Evolutionary conservation across 2,797 vertebrate species (phyloP).

Genomic region (Silurus aristotelis): DNA sequence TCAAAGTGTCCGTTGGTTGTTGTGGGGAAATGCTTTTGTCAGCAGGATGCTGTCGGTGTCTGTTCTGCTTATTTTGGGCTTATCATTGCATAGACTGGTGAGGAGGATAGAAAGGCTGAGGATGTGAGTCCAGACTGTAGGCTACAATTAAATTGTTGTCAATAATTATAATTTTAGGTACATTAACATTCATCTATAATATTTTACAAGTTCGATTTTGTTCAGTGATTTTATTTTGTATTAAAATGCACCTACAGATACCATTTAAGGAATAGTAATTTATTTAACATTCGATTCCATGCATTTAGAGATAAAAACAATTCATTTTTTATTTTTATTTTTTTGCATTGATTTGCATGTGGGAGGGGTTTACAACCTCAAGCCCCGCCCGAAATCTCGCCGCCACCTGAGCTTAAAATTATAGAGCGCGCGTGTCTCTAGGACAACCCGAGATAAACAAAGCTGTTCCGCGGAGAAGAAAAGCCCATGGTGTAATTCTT

Average conservation of each 20-base stretch:
- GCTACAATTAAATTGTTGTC: background rate
- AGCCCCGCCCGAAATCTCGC: background rate
- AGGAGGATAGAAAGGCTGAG: background rate
- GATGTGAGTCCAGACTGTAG: background rate
- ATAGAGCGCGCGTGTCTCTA: conserved; percentile 5
- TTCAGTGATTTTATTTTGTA: no score
- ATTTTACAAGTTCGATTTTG: no score
- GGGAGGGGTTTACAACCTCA: background rate
- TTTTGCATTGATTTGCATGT: background rate
- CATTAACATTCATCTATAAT: no score
- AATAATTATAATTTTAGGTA: background rate
- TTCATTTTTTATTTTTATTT: background rate
- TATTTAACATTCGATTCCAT: no score
- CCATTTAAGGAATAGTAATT: no score
- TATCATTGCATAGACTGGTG: background rate
- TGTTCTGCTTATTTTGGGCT: background rate
- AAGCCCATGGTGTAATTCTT: background rate
- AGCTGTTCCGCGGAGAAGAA: background rate
- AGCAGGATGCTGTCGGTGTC: background rate
- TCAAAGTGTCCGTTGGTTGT: background rate
- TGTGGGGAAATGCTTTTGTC: no score
- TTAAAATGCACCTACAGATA: no score
- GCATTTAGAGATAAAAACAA: background rate
- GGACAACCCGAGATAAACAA: conserved; percentile 14
- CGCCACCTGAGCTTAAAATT: background rate